Evolutionary conservation across 2,888 invertebrate genomes (phyloP).

Genomic region (Drosophila leonis): DNA sequence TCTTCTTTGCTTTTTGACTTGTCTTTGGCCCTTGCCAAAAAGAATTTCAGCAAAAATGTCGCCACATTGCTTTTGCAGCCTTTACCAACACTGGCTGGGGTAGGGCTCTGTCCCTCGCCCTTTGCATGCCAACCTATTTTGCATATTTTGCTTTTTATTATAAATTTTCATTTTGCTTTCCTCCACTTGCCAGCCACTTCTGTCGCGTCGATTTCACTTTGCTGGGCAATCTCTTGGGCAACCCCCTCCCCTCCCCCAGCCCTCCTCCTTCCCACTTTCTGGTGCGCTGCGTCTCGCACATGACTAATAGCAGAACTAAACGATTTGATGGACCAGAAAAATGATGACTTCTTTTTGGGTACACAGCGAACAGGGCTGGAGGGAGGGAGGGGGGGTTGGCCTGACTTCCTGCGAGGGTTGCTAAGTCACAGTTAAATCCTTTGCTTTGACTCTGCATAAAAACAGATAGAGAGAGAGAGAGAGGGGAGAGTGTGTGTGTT

Average conservation of each 20-base stretch:
- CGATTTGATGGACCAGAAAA: conserved; percentile 85
- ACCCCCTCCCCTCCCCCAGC: neutral
- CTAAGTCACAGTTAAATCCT: conserved; percentile 62
- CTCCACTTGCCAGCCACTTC: conserved; percentile 67
- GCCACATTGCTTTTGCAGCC: conserved; percentile 67
- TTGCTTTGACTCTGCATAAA: conserved; percentile 41
- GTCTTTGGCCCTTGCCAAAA: conserved; percentile 63
- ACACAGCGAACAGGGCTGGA: neutral
- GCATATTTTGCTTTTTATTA: conserved; percentile 80
- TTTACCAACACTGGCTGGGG: conserved; percentile 16
- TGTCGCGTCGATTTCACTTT: conserved; percentile 63
- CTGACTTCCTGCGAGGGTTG: conserved; percentile 51
- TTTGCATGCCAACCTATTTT: conserved; percentile 64
- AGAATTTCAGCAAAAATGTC: conserved; percentile 73
- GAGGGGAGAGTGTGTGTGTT: conserved; percentile 20
- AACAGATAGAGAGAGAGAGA: neutral
- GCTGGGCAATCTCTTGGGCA: conserved; percentile 56
- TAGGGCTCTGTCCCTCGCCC: neutral
- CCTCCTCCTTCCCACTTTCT: conserved; percentile 2
- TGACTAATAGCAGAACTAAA: conserved; percentile 84
- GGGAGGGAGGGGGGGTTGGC: neutral
- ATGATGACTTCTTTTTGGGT: conserved; percentile 83
- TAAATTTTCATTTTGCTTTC: conserved; percentile 77
- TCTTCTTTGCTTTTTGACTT: neutral
- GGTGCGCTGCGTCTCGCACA: conserved; percentile 54